Conservation (phyloP, 1,140 invertebrate genomes). For the Paralvinella palmiformis region DNA sequence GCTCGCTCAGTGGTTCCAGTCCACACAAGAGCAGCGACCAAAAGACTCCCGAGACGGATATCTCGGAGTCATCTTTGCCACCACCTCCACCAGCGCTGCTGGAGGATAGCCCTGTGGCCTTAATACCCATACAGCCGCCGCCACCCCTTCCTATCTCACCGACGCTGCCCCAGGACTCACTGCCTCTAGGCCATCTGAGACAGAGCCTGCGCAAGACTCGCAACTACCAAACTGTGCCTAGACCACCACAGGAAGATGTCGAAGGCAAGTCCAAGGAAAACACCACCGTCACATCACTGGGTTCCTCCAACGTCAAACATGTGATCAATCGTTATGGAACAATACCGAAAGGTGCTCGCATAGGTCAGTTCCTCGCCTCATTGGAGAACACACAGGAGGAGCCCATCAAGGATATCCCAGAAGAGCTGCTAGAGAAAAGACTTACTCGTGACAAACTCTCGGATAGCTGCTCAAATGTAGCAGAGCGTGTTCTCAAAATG, state of each 20-base stretch:
- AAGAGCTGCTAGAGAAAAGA: slow-evolving; percentile 39
- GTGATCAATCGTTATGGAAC: slow-evolving; percentile 96
- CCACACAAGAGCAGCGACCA: slow-evolving; percentile 52
- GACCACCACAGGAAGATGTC: slow-evolving; percentile 12
- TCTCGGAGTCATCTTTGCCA: slow-evolving; percentile 43
- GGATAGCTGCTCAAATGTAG: slow-evolving; percentile 17
- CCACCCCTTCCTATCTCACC: slow-evolving; percentile 33
- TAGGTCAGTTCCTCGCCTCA: slow-evolving; percentile 91
- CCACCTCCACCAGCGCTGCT: slow-evolving; percentile 21
- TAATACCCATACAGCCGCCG: slow-evolving; percentile 27
- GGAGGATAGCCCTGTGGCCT: neutral
- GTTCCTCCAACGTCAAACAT: slow-evolving; percentile 92
- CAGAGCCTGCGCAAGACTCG: slow-evolving; percentile 12
- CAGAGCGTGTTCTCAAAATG: slow-evolving; percentile 7
- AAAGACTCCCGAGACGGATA: slow-evolving; percentile 60
- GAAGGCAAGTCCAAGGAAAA: slow-evolving; percentile 15
- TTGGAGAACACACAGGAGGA: slow-evolving; percentile 50
- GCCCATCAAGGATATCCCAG: slow-evolving; percentile 30
- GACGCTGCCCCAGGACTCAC: neutral
- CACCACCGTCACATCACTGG: slow-evolving; percentile 66
- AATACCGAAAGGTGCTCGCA: slow-evolving; percentile 84
- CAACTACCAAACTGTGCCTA: slow-evolving; percentile 4
- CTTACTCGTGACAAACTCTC: slow-evolving; percentile 32
- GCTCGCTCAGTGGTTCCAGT: slow-evolving; percentile 20
- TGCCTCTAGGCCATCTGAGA: slow-evolving; percentile 10